These are phyloP conservation scores for Ascidia mentula DNA, from an alignment of 23 tunicate species.

Conservation along the genomic window DNA sequence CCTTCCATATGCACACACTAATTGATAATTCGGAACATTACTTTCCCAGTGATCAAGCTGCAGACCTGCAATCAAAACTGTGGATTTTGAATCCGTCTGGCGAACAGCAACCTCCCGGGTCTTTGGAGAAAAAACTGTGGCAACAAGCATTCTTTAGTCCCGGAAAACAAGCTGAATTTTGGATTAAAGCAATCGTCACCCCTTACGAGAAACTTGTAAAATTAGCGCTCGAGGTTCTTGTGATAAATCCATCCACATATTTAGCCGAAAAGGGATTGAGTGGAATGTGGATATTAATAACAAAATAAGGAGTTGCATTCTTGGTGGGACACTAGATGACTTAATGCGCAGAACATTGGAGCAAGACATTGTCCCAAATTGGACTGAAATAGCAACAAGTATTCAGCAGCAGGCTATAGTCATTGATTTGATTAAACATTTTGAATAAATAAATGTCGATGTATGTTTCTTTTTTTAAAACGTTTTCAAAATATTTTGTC, in stretches of 20 bases:
- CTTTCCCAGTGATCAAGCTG: slow-evolving; percentile 9
- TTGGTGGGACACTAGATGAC: slow-evolving; percentile 57
- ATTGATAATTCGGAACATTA: neutral
- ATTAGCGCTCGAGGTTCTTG: slow-evolving; percentile 55
- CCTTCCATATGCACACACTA: slow-evolving; percentile 26
- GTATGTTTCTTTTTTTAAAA: no score
- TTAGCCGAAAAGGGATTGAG: slow-evolving; percentile 60
- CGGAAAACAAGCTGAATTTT: slow-evolving; percentile 57
- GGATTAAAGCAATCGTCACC: slow-evolving; percentile 20
- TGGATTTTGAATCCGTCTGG: slow-evolving; percentile 43
- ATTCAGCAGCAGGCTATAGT: slow-evolving; percentile 70
- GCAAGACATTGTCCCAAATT: slow-evolving; percentile 45
- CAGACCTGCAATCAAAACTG: slow-evolving; percentile 37
- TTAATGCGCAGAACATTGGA: slow-evolving; percentile 63
- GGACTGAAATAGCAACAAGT: slow-evolving; percentile 65
- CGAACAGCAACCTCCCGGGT: slow-evolving; percentile 63
- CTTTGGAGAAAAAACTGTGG: slow-evolving; percentile 47
- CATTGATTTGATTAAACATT: no score
- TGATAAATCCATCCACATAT: slow-evolving; percentile 46
- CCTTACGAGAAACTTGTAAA: slow-evolving; percentile 43
- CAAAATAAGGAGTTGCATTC: slow-evolving; percentile 61
- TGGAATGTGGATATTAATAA: slow-evolving; percentile 42
- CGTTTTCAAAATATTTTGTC: no score
- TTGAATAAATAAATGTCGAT: no score
- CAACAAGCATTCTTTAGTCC: slow-evolving; percentile 25